Conservation (phyloP, 1,140 invertebrate species). For the Anadara kagoshimensis region DNA sequence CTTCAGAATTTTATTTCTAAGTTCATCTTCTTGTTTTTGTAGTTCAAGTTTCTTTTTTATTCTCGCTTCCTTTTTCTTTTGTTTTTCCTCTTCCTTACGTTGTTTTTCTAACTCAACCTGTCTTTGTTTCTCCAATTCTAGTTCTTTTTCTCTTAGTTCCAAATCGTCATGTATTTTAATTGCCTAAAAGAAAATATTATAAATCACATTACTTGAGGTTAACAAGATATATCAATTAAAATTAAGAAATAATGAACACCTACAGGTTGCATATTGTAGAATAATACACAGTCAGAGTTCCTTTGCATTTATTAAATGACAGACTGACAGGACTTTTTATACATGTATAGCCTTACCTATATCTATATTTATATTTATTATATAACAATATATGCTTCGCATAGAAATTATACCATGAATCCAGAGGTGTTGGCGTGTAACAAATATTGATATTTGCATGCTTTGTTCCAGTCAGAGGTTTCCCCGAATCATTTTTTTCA, state of each 20-base stretch:
- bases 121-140: conserved; percentile 58
- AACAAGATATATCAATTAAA: not conserved
- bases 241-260: conserved; percentile 9
- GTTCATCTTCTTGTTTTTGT: conserved; percentile 68
- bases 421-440: too few species aligned
- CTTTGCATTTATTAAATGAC: too few species aligned
- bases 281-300: too few species aligned
- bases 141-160: conserved; percentile 55
- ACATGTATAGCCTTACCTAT: too few species aligned
- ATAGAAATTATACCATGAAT: too few species aligned
- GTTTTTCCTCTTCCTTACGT: conserved; percentile 58
- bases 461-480: too few species aligned
- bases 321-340: too few species aligned
- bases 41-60: conserved; percentile 56
- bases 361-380: too few species aligned
- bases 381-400: too few species aligned
- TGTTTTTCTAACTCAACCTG: conserved; percentile 50
- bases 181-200: conserved; percentile 45
- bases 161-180: conserved; percentile 63
- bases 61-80: conserved; percentile 50
- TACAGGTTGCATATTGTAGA: not conserved
- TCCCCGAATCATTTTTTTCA: too few species aligned
- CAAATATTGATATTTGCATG: too few species aligned
- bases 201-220: conserved; percentile 18
- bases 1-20: conserved; percentile 72